Evolutionary conservation across 2,797 vertebrate species (phyloP).

Genomic region (Mormyrus hasselquistii): DNA sequence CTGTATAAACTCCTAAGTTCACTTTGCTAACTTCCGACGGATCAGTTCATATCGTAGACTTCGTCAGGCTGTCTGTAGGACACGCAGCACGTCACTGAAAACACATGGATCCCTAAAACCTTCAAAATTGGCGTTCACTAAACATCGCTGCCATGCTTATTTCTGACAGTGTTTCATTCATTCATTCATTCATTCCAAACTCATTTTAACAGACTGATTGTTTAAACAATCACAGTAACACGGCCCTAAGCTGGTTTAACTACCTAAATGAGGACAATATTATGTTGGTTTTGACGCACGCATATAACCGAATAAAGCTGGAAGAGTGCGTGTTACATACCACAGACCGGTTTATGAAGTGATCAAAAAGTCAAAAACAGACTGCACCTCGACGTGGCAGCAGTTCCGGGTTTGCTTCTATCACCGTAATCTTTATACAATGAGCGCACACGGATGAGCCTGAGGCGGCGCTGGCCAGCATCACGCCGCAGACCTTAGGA

Average conservation of each 20-base stretch:
- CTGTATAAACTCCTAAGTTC: not conserved
- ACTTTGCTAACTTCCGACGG: not conserved
- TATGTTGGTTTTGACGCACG: not conserved
- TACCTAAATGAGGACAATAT: not conserved
- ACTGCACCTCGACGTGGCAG: conserved; percentile 40
- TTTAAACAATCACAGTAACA: not conserved
- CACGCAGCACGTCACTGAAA: not conserved
- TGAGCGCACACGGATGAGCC: not conserved
- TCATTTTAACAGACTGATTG: not conserved
- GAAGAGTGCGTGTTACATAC: not conserved
- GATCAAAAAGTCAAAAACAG: not conserved
- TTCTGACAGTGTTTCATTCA: not conserved
- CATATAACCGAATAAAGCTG: not conserved
- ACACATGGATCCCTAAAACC: not conserved
- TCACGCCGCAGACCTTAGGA: not conserved
- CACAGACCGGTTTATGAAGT: not conserved
- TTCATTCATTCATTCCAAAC: not conserved
- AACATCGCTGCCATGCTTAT: not conserved
- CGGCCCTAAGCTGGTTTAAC: not conserved
- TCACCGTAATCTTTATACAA: not conserved
- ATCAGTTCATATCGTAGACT: not conserved
- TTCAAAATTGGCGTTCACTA: not conserved
- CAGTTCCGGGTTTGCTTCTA: conserved; percentile 13
- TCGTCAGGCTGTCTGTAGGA: not conserved
- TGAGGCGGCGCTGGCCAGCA: not conserved